Base-by-base conservation (phyloP, 92 coral and sea anemone genomes). In the Porites rus region DNA sequence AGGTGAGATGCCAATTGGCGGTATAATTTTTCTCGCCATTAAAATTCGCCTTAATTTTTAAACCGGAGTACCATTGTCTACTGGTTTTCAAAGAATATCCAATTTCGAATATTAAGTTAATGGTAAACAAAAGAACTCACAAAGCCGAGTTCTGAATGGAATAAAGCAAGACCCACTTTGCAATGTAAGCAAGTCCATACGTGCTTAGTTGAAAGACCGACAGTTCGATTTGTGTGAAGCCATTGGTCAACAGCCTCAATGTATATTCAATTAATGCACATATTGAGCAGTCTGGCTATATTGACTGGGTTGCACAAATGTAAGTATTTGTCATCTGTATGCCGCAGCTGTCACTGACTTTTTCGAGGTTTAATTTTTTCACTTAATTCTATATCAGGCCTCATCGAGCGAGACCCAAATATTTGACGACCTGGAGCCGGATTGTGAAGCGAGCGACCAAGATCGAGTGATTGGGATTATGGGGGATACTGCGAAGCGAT, bases 401-500 rank as follows among this genome's bases (percentile, higher is more conserved):
- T 20, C 50, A 1, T 28, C 59, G 62, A 18, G 51, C 63, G 87
- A 88, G 21, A 21, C 28, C 50, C 72, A 19, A 21, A 56, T 13
- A 2, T 43, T 5, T 19, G 87, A 63, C 18, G 75, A 81, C 10
- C 67, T 21, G 3, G 82, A 79, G 22, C 65, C 62, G 10, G 70
- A 77, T 43, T 31, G 17, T 4, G 76, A 78, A 0, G 58, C 86
- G 0, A 69, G 60, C 25, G 78, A 87, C 2, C 85, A 80, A 24
- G 91, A 74, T 1, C 50, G 20, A 16, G 8, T 78, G 5, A 76
- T 17, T 62, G 87, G 80, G 13, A 72, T 74, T 21, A 90, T 90
- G 93, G 85, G 88, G 4, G 93, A 90, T 51, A 90, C 91, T 1
- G 77, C 91, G 2, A 90, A 82, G 19, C 91, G 93, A 1, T 93